Conservation (phyloP, 1,140 invertebrate species). For the Thaumatotibia leucotreta region DNA sequence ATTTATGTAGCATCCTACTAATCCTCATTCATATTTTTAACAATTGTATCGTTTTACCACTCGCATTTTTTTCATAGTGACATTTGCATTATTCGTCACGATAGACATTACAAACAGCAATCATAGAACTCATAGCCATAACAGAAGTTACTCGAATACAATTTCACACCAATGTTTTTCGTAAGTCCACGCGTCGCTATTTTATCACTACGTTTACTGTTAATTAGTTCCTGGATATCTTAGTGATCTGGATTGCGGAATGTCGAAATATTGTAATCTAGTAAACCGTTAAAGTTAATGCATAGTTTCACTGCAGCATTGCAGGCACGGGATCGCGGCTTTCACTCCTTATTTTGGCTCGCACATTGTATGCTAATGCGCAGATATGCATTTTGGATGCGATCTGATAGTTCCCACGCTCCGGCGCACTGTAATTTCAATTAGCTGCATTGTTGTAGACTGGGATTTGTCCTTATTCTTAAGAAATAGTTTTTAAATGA, state of each 20-base stretch:
- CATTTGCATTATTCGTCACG: no score
- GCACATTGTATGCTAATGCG: slow-evolving; percentile 18
- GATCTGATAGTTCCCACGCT: slow-evolving; percentile 21
- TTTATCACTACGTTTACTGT: not conserved
- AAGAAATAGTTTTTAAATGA: not conserved
- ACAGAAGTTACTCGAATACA: not conserved
- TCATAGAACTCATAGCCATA: no score
- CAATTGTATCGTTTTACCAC: no score
- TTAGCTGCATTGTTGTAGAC: slow-evolving; percentile 4
- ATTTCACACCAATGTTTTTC: not conserved
- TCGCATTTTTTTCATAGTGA: no score
- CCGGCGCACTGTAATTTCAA: slow-evolving; percentile 14
- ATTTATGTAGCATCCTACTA: no score
- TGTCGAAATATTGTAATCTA: slow-evolving; percentile 23
- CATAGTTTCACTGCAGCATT: not conserved
- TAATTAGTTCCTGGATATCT: slow-evolving; percentile 17
- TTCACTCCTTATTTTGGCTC: slow-evolving; percentile 23
- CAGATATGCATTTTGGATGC: slow-evolving; percentile 16
- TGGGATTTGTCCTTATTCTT: not conserved
- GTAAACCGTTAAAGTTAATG: not conserved
- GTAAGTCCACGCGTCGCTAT: not conserved
- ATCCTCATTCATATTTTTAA: no score
- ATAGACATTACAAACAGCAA: no score
- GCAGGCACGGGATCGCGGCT: not conserved
- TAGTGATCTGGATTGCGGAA: slow-evolving; percentile 21